Percentiles rank a stretch among this genome's conserved stretches.
These are phyloP conservation scores for Ips typographus DNA, from an alignment of 1,140 invertebrate genomes.

Conservation along the genomic window DNA sequence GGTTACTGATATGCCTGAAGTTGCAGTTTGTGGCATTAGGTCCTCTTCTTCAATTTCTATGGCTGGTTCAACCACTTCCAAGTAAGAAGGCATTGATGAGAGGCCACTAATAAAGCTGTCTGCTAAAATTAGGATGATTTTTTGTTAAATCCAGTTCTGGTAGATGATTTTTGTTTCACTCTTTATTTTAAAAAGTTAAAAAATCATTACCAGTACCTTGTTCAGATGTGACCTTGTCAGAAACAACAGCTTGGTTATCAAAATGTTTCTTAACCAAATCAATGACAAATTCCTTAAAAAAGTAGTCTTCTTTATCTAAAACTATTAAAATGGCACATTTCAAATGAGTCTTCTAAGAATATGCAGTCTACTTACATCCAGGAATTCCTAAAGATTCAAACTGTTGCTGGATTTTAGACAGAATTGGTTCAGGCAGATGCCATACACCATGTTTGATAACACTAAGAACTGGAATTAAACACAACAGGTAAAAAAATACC, in stretches of 20 bases:
- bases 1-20: constrained; percentile 24
- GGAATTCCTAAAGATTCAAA: constrained; percentile 7
- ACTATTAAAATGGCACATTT: neutral
- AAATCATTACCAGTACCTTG: neutral
- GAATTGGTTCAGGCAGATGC: neutral
- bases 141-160: neutral
- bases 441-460: neutral
- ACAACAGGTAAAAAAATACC: neutral
- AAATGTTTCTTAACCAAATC: neutral
- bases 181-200: neutral
- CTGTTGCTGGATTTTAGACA: neutral
- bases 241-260: neutral
- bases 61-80: constrained; percentile 41
- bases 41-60: constrained; percentile 46
- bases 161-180: neutral
- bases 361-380: constrained; percentile 13
- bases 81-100: constrained; percentile 45
- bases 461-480: constrained; percentile 4
- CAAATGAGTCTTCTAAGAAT: constrained; percentile 1
- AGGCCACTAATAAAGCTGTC: constrained; percentile 44
- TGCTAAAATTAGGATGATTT: constrained; percentile 42
- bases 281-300: neutral
- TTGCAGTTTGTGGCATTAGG: constrained; percentile 29
- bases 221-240: too few relatives aligned
- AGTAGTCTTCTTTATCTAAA: constrained; percentile 5